Conservation (phyloP, 2,113 vertebrate genomes). For the Enhydra lutris region DNA sequence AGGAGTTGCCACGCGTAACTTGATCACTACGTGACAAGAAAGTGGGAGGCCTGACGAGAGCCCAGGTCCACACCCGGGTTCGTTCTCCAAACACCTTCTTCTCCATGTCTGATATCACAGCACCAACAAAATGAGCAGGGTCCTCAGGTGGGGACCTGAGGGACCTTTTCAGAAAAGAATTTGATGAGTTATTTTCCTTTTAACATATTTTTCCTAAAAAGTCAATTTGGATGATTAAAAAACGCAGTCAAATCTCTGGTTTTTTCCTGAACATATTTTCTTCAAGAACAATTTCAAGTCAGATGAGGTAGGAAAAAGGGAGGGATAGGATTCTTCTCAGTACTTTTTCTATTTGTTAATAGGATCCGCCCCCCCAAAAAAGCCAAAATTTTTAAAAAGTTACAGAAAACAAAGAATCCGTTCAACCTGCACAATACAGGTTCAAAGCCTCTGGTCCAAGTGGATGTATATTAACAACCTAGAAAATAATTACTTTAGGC, state of each 20-base stretch:
- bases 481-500: background rate
- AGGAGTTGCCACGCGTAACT: background rate
- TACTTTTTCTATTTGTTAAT: constrained; percentile 3
- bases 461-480: background rate
- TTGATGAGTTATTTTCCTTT: constrained; percentile 15
- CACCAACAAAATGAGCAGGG: background rate
- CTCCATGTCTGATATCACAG: background rate
- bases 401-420: background rate
- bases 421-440: background rate
- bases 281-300: constrained; percentile 11
- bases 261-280: background rate
- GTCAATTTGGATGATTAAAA: background rate
- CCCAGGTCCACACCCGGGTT: background rate
- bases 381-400: background rate
- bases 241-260: background rate
- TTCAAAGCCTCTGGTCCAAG: background rate
- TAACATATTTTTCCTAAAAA: background rate
- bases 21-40: background rate
- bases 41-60: background rate
- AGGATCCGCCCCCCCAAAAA: background rate
- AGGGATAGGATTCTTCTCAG: background rate
- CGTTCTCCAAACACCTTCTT: background rate
- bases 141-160: background rate
- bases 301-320: background rate
- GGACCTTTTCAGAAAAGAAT: background rate